Evolutionary conservation across 2,888 invertebrate species (phyloP).

Genomic region (Scelioninae gen. 1): DNA sequence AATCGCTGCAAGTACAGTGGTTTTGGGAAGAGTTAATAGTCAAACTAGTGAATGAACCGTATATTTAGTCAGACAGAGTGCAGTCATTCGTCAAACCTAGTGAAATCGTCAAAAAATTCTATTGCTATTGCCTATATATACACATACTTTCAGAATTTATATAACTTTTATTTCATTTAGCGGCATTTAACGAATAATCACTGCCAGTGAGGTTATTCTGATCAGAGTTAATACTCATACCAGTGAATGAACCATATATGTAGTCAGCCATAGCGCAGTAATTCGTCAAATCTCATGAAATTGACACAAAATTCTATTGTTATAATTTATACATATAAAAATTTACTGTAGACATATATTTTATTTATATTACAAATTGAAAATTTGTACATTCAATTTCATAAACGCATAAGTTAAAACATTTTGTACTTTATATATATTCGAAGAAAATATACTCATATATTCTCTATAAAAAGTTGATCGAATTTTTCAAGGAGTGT

Average conservation of each 20-base stretch:
- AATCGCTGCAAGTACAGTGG: slow-evolving; percentile 12
- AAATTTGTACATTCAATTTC: no score
- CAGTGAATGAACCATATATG: background rate
- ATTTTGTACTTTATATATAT: no score
- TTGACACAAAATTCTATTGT: no score
- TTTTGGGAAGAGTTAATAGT: slow-evolving; percentile 4
- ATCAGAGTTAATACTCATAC: background rate
- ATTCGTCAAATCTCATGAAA: background rate
- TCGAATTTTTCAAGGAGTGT: background rate
- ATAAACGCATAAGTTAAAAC: no score
- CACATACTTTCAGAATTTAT: no score
- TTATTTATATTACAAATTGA: no score
- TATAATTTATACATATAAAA: no score
- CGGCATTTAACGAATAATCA: slow-evolving; percentile 18
- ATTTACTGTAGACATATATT: no score
- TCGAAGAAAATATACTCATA: no score
- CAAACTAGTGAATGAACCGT: background rate
- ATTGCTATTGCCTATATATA: no score
- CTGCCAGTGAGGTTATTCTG: slow-evolving; percentile 4
- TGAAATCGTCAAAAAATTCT: no score
- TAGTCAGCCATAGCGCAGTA: slow-evolving; percentile 6
- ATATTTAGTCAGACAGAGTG: slow-evolving; percentile 14
- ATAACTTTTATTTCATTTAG: no score
- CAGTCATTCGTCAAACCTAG: background rate
- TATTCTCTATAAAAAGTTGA: background rate